Base-by-base conservation (phyloP, 2,113 vertebrate species). In the Cephalopterus ornatus region DNA sequence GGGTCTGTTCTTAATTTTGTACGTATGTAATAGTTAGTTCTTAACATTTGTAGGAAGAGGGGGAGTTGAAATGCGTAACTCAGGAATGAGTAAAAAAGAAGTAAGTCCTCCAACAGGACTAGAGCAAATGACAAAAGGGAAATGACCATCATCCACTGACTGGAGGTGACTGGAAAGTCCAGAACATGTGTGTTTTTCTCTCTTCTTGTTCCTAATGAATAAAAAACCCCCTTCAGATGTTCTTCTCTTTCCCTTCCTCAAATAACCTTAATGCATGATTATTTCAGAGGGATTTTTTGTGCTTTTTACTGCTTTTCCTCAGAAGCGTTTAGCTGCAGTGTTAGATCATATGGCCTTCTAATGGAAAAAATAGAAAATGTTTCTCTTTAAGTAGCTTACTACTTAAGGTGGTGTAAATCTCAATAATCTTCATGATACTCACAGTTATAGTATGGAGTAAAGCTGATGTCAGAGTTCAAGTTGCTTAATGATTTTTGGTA, bases 131-230 rank as follows among this genome's bases (percentile, higher is more conserved):
- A 7, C 27, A 87, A 9, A 85, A 82, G 73, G 22, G 65, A 84
- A 77, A 9, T 93, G 41, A 21, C 22, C n/a, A 67, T 42, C 30
- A 6, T 39, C 42, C 62, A 6, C 47, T 77, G n/a, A 33, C 35
- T 89, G 49, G 30, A 49, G 71, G 35, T 75, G 58, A 28, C 53
- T 74, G 79, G 33, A 35, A 92, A 93, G 56, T 61, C 83, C 85
- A 81, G 47, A 77, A 47, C 19, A 5, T 14, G 8, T 4, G 2
- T 3, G 1, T 41, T 7, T 63, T 1, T 81, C 10, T 62, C 12
- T 59, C 9, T 46, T 75, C 62, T 70, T 76, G 24, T 63, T 88
- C 32, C 17, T 70, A 26, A 70, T 39, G 27, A 73, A 49, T 12
- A 68, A 75, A 52, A 77, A 42, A 41, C 9, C 23, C 33, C 27